phyloP scores from a whole-genome alignment of 1,140 invertebrate species.

The Zophobas atratus region DNA sequence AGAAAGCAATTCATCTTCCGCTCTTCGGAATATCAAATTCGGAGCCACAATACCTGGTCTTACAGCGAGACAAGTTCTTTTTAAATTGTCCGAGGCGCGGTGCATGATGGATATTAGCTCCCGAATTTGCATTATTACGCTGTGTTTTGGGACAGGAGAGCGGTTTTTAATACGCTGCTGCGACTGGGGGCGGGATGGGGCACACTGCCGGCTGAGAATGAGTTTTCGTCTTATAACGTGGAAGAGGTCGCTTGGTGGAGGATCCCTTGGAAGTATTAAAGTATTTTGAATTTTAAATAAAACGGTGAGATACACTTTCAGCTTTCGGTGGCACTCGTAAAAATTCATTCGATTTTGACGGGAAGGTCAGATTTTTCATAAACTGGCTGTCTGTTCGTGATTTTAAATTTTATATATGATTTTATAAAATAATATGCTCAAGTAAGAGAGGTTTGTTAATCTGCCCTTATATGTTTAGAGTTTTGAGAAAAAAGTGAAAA shows the following conservation, averaged over 20 bases:
- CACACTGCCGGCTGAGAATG: conserved; percentile 8
- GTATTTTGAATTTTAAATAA: conserved; percentile 40
- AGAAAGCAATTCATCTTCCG: conserved; percentile 53
- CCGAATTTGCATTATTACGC: conserved; percentile 15
- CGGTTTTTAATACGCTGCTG: conserved; percentile 14
- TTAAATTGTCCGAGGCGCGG: conserved; percentile 17
- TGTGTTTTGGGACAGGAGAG: not conserved
- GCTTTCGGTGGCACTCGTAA: not conserved
- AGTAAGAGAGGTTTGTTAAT: too few species aligned
- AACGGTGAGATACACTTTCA: not conserved
- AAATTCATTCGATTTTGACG: conserved; percentile 10
- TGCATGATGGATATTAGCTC: conserved; percentile 17
- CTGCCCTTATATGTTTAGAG: too few species aligned
- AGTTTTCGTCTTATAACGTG: conserved; percentile 26
- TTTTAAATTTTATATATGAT: too few species aligned
- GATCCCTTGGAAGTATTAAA: conserved; percentile 24
- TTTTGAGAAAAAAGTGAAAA: too few species aligned
- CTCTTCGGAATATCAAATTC: conserved; percentile 30
- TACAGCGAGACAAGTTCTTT: conserved; percentile 1
- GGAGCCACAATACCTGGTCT: conserved; percentile 17
- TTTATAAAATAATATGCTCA: too few species aligned
- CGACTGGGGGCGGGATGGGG: not conserved
- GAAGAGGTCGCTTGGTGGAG: conserved; percentile 25
- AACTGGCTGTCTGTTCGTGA: too few species aligned
- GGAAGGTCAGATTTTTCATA: too few species aligned